phyloP scores from a whole-genome alignment of 2,888 invertebrate genomes.

The Ennomos quercinarius region DNA sequence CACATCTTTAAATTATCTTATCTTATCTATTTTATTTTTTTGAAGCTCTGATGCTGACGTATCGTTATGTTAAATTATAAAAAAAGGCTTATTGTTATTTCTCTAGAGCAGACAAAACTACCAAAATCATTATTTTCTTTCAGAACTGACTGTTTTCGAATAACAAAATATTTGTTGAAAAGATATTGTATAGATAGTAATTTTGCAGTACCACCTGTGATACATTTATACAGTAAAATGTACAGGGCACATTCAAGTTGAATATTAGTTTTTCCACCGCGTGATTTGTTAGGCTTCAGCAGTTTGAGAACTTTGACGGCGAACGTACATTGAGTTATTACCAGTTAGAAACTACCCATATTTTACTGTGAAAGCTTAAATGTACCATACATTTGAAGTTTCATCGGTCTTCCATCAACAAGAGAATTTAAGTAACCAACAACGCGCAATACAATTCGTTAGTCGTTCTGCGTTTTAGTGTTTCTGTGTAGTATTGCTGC shows the following conservation, averaged over 20 bases:
- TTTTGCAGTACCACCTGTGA: neutral
- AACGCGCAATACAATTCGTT: too few relatives aligned
- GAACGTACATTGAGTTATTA: constrained; percentile 16
- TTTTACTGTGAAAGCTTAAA: constrained; percentile 6
- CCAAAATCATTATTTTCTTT: too few relatives aligned
- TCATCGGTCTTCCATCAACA: constrained; percentile 12
- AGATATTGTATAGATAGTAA: too few relatives aligned
- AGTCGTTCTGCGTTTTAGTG: neutral
- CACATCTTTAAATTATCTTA: too few relatives aligned
- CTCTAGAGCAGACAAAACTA: too few relatives aligned
- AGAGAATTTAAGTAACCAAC: too few relatives aligned
- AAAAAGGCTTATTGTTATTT: too few relatives aligned
- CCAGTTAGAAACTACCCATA: constrained; percentile 3
- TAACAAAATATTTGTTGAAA: too few relatives aligned
- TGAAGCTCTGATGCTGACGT: too few relatives aligned
- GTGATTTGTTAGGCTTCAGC: constrained; percentile 38
- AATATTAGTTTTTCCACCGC: constrained; percentile 37
- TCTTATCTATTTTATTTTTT: too few relatives aligned
- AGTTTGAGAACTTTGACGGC: constrained; percentile 30
- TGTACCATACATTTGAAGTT: constrained; percentile 6
- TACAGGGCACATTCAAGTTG: constrained; percentile 26
- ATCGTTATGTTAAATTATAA: too few relatives aligned
- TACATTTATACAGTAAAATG: neutral
- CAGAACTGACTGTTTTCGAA: too few relatives aligned
- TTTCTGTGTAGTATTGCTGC: neutral